Base-by-base conservation (phyloP, 2,888 invertebrate genomes). In the Blera fallax region DNA sequence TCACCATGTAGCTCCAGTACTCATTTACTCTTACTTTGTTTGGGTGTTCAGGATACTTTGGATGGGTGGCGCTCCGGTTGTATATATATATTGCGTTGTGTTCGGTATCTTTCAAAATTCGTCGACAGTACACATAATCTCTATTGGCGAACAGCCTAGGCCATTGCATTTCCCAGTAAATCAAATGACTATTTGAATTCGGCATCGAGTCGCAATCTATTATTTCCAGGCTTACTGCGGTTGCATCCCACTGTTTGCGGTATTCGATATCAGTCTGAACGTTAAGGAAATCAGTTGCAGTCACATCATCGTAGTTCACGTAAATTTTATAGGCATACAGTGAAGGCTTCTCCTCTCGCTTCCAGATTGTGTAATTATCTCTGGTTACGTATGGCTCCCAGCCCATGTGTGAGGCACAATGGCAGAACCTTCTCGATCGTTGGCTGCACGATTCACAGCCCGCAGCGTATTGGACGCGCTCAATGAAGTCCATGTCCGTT, bases 161-260 rank as follows among this genome's bases (percentile, higher is more conserved):
- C 97, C 97, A 97, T 74, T 95, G 93, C 93, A 97, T 96, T 92
- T 97, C 97, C 97, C 97, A 97, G 89, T 97, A 97, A 76, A 97
- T 93, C 43, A 97, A 93, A 83, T 96, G 95, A 89, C 96, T 95
- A 87, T 95, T 94, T 0, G 92, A 90, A 0, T 93, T 89, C 0
- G 93, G 93, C 64, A 91, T 89, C 0, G 94, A 94, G 90, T 95
- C 94, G 4, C 93, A 92, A 88, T 97, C 96, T 7, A 97, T 94
- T 4, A 97, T 93, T 65, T 95, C 93, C 37, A 97, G 92, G 29
- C 94, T 93, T 0, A 96, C 94, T 0, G 96, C 97, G 0, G 96
- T 96, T 0, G 94, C 93, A 91, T 97, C 97, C 97, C 97, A 97
- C 69, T 94, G 93, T 62, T 94, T 94, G 10, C 97, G 93, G 92